Evolutionary conservation across 2,888 invertebrate genomes (phyloP).

Genomic region (Sphinx pinastri): DNA sequence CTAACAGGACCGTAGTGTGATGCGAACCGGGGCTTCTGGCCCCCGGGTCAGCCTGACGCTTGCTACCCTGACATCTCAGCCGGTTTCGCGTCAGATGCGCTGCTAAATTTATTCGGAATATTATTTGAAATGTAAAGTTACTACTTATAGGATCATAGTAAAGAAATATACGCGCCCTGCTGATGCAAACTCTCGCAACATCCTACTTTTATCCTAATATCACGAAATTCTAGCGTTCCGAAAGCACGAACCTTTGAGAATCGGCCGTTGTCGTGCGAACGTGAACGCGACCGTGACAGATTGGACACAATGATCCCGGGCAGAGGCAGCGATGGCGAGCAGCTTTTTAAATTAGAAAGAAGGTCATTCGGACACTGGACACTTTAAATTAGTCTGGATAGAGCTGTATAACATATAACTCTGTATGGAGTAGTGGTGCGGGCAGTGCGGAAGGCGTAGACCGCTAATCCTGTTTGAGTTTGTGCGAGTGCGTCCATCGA

Average conservation of each 20-base stretch:
- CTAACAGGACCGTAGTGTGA: constrained; percentile 70
- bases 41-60: constrained; percentile 36
- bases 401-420: constrained; percentile 25
- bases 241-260: constrained; percentile 44
- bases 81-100: constrained; percentile 46
- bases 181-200: constrained; percentile 55
- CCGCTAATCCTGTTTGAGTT: constrained; percentile 68
- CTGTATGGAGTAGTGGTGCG: constrained; percentile 59
- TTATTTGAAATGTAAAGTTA: constrained; percentile 56
- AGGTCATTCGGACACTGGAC: constrained; percentile 44
- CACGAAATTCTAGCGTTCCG: constrained; percentile 57
- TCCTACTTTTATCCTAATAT: constrained; percentile 63
- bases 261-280: constrained; percentile 57
- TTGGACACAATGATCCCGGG: constrained; percentile 62
- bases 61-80: constrained; percentile 51
- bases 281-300: constrained; percentile 70
- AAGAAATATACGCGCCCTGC: constrained; percentile 41
- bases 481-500: constrained; percentile 50
- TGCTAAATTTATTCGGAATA: constrained; percentile 56
- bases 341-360: constrained; percentile 52
- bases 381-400: constrained; percentile 20
- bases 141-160: constrained; percentile 42
- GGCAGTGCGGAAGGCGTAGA: constrained; percentile 57
- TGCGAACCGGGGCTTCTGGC: constrained; percentile 51
- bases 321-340: constrained; percentile 53